These are phyloP conservation scores for Tarsius wallacei DNA, from an alignment of 2,797 vertebrate genomes.

Conservation along the genomic window DNA sequence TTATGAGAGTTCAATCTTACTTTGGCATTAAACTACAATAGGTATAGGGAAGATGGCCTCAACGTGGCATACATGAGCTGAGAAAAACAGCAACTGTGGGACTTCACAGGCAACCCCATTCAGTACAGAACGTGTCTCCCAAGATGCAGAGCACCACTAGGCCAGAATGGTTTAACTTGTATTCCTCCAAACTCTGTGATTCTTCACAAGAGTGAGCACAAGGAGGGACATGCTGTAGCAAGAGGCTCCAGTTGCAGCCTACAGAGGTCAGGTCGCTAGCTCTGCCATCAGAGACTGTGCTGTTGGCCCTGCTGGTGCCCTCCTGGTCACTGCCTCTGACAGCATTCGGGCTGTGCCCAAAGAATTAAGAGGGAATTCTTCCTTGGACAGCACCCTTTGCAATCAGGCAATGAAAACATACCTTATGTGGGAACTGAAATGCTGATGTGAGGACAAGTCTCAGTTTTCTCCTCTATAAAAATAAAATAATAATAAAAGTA, in stretches of 20 bases:
- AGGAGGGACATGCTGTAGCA: conserved; percentile 54
- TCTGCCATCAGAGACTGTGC: conserved; percentile 53
- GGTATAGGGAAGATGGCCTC: conserved; percentile 52
- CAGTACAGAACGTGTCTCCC: conserved; percentile 51
- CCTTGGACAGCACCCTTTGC: not conserved
- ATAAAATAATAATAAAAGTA: not conserved
- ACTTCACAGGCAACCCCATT: conserved; percentile 16
- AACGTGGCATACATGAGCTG: conserved; percentile 70
- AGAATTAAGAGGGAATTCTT: conserved; percentile 19
- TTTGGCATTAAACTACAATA: conserved; percentile 75
- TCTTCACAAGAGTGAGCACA: conserved; percentile 68
- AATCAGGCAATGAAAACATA: conserved; percentile 51
- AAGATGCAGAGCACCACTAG: not conserved
- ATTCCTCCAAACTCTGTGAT: conserved; percentile 58
- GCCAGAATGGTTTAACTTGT: conserved; percentile 60
- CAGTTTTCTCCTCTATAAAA: conserved; percentile 67
- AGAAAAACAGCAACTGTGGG: conserved; percentile 54
- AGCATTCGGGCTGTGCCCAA: conserved; percentile 57
- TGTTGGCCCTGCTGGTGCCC: not conserved
- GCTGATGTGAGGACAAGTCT: conserved; percentile 22
- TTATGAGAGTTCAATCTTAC: conserved; percentile 72
- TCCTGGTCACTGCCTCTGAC: conserved; percentile 43
- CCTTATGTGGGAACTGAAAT: conserved; percentile 37
- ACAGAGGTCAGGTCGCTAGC: conserved; percentile 58
- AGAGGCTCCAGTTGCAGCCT: conserved; percentile 74